These are phyloP conservation scores for Ariolimax columbianus DNA, from an alignment of 2,888 invertebrate species.

Conservation along the genomic window DNA sequence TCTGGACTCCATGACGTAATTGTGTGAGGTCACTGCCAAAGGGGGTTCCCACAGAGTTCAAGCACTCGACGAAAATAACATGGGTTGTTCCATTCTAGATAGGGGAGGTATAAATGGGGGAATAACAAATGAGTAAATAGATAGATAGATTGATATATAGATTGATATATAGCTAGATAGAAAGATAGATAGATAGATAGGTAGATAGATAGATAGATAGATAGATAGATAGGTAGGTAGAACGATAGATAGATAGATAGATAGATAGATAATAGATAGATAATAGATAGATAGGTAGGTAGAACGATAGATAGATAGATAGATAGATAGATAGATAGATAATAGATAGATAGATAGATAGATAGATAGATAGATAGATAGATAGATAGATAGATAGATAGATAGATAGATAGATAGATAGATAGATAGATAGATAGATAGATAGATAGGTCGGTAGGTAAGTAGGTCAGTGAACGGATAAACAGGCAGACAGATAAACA, in stretches of 20 bases:
- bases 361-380: background rate
- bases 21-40: slow-evolving; percentile 59
- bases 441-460: background rate
- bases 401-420: background rate
- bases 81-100: slow-evolving; percentile 80
- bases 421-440: background rate
- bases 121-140: background rate
- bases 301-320: background rate
- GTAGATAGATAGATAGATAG: background rate
- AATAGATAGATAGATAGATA: no score
- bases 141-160: background rate
- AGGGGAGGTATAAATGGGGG: no score
- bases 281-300: background rate
- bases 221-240: background rate
- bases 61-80: slow-evolving; percentile 66
- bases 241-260: background rate
- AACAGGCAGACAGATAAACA: background rate
- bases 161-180: background rate
- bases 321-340: background rate
- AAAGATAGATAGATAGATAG: background rate
- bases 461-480: slow-evolving; percentile 8
- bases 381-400: background rate
- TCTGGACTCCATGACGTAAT: slow-evolving; percentile 65
- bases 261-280: no score
- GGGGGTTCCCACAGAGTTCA: background rate